Evolutionary conservation across 2,113 vertebrate genomes (phyloP).

Genomic region (Ondatra zibethicus): DNA sequence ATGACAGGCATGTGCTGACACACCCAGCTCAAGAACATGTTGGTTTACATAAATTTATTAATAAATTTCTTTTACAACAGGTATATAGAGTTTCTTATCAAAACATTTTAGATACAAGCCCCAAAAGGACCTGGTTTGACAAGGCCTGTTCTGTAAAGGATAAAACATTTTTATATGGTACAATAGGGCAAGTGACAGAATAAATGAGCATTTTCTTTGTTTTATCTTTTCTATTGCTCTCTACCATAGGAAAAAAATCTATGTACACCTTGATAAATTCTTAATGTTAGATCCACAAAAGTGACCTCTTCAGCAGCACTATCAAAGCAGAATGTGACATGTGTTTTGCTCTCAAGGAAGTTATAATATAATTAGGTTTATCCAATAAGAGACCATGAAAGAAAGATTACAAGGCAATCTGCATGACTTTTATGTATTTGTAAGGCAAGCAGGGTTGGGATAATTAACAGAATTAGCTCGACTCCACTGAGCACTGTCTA

Average conservation of each 20-base stretch:
- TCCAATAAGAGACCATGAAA: slow-evolving; percentile 42
- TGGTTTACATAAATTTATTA: background rate
- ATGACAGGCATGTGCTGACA: background rate
- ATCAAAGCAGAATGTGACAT: background rate
- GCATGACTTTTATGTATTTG: background rate
- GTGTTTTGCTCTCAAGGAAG: background rate
- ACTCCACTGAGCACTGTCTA: slow-evolving; percentile 19
- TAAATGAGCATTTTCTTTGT: background rate
- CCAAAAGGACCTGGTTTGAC: background rate
- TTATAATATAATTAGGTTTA: slow-evolving; percentile 44
- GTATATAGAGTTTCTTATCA: background rate
- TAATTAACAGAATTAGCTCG: slow-evolving; percentile 47
- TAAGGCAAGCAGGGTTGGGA: slow-evolving; percentile 16
- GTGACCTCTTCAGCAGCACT: background rate
- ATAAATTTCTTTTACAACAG: background rate
- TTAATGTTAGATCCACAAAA: slow-evolving; percentile 18
- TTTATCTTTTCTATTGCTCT: background rate
- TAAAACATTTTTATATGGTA: background rate
- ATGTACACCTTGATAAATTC: background rate
- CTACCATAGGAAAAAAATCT: background rate
- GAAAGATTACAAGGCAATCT: slow-evolving; percentile 38
- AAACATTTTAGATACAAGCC: background rate
- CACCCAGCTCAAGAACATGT: background rate
- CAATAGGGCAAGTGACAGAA: background rate
- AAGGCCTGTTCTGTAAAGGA: background rate